These are phyloP conservation scores for Heteromyza rotundicornis DNA, from an alignment of 2,888 invertebrate genomes.

Conservation along the genomic window DNA sequence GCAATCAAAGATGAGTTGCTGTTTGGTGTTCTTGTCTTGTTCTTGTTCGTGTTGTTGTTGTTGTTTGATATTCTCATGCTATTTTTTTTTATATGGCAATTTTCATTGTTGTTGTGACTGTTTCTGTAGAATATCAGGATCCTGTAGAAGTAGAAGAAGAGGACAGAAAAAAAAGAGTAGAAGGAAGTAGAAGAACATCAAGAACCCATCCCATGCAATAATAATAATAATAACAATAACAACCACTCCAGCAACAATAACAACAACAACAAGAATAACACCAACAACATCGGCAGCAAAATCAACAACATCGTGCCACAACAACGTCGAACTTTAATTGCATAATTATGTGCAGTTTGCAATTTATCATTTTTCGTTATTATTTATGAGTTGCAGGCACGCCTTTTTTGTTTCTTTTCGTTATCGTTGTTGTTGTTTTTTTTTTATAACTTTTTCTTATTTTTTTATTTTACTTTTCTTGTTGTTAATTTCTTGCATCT, in stretches of 20 bases:
- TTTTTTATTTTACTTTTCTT: background rate
- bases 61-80: no score
- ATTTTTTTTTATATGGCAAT: no score
- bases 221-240: constrained; percentile 33
- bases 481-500: no score
- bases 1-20: constrained; percentile 8
- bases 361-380: constrained; percentile 60
- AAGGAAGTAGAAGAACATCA: no score
- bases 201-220: constrained; percentile 37
- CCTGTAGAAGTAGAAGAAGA: no score
- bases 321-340: constrained; percentile 62
- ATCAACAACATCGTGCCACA: constrained; percentile 29
- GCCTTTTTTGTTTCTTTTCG: background rate
- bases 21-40: background rate
- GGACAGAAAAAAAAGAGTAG: no score
- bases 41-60: no score
- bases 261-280: constrained; percentile 15
- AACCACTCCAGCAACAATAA: constrained; percentile 26
- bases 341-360: constrained; percentile 63
- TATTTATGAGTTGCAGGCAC: background rate
- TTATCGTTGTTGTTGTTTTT: background rate
- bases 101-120: no score
- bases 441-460: background rate
- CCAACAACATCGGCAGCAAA: constrained; percentile 42
- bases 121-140: no score